Conservation (phyloP, 2,113 vertebrate genomes). For the Willisornis vidua region DNA sequence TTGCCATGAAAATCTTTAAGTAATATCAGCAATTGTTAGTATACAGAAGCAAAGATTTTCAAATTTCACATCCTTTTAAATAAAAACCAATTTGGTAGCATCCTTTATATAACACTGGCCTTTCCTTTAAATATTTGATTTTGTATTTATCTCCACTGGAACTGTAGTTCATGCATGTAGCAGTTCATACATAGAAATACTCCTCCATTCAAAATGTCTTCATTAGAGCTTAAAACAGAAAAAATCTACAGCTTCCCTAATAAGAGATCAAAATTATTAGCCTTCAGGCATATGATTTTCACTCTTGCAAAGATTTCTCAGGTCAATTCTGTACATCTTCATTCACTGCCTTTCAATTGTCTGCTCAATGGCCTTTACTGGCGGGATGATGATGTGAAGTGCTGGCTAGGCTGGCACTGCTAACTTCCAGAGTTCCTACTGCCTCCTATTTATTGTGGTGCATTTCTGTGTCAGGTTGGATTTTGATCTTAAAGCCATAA, state of each 20-base stretch:
- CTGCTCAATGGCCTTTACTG: neutral
- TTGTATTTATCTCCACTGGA: neutral
- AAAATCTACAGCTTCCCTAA: neutral
- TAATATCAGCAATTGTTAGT: neutral
- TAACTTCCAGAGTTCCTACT: neutral
- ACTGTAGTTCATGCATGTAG: neutral
- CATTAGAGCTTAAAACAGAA: neutral
- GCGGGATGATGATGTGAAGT: neutral
- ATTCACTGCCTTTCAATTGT: neutral
- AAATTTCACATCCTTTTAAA: neutral
- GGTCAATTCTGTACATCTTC: neutral
- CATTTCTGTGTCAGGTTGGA: neutral
- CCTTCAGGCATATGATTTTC: neutral
- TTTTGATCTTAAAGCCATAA: neutral
- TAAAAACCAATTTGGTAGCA: neutral
- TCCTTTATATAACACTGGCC: neutral
- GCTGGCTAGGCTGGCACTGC: neutral
- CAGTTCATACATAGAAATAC: neutral
- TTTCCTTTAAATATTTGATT: neutral
- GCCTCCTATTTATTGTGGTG: neutral
- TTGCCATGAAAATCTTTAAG: neutral
- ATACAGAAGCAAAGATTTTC: neutral
- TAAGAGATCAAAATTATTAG: neutral
- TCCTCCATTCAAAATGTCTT: neutral
- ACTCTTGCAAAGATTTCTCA: neutral